Evolutionary conservation across 2,113 vertebrate species (phyloP).

Genomic region (Chloropsis cyanopogon): DNA sequence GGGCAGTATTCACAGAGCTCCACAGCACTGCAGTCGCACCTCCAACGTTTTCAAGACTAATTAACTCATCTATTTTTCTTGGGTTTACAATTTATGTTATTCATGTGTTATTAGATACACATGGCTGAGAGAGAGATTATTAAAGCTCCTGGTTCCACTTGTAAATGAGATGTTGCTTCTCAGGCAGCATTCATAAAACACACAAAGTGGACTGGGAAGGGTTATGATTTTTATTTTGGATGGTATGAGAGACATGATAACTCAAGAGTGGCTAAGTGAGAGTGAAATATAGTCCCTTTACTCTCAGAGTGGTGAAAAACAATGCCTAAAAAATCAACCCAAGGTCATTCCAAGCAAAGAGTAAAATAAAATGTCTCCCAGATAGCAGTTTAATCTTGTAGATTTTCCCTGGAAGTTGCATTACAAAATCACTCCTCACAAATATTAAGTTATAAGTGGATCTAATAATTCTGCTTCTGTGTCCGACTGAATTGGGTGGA

Average conservation of each 20-base stretch:
- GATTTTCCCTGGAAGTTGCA: not conserved
- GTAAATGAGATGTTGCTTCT: not conserved
- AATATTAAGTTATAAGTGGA: not conserved
- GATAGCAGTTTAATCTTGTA: not conserved
- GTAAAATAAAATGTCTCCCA: not conserved
- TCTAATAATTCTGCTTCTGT: not conserved
- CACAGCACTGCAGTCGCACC: not conserved
- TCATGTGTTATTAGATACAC: not conserved
- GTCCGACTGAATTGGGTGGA: not conserved
- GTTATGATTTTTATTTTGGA: slow-evolving; percentile 14
- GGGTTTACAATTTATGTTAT: not conserved
- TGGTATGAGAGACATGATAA: not conserved
- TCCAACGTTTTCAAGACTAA: not conserved
- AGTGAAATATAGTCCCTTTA: not conserved
- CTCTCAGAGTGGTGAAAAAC: not conserved
- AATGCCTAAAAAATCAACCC: not conserved
- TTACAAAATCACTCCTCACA: not conserved
- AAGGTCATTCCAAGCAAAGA: not conserved
- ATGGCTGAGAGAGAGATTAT: not conserved
- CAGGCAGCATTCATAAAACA: not conserved
- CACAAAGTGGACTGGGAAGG: not conserved
- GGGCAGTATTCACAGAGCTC: not conserved
- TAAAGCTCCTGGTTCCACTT: not conserved
- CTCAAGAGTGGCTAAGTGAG: not conserved
- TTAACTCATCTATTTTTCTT: not conserved